Evolutionary conservation across 2,888 invertebrate genomes (phyloP).

Genomic region (Globia sparganii): DNA sequence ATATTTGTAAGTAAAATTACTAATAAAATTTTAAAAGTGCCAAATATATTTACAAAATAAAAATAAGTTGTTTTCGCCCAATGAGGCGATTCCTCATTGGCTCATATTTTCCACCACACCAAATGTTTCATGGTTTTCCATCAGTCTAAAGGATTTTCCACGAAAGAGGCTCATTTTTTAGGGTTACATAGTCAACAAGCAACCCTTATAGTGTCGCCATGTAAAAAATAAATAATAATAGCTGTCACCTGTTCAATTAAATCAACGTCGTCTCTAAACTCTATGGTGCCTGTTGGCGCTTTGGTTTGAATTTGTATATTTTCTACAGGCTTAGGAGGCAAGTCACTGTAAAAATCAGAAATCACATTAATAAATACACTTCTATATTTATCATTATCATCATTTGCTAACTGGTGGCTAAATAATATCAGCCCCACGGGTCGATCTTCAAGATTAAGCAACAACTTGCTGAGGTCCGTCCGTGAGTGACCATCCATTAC

Average conservation of each 20-base stretch:
- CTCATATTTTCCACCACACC: not conserved
- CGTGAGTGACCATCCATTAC: not conserved
- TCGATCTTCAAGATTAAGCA: not conserved
- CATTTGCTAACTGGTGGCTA: not conserved
- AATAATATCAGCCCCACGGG: not conserved
- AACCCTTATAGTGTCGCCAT: no score
- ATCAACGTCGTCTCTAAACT: constrained; percentile 89
- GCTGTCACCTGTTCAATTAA: constrained; percentile 86
- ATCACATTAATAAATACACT: not conserved
- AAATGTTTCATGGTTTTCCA: not conserved
- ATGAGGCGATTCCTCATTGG: not conserved
- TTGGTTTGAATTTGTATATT: constrained; percentile 77
- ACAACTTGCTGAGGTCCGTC: not conserved
- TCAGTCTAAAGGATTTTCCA: not conserved
- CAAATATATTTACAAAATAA: not conserved
- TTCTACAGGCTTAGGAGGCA: constrained; percentile 78
- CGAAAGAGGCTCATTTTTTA: not conserved
- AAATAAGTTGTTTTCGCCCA: not conserved
- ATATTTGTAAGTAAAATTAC: not conserved
- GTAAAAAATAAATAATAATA: not conserved
- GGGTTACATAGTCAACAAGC: no score
- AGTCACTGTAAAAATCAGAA: constrained; percentile 74
- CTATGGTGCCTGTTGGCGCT: constrained; percentile 84
- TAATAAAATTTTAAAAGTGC: not conserved
- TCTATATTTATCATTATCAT: not conserved